Evolutionary conservation across 2,797 vertebrate species (phyloP).

Genomic region (Salmo trutta): DNA sequence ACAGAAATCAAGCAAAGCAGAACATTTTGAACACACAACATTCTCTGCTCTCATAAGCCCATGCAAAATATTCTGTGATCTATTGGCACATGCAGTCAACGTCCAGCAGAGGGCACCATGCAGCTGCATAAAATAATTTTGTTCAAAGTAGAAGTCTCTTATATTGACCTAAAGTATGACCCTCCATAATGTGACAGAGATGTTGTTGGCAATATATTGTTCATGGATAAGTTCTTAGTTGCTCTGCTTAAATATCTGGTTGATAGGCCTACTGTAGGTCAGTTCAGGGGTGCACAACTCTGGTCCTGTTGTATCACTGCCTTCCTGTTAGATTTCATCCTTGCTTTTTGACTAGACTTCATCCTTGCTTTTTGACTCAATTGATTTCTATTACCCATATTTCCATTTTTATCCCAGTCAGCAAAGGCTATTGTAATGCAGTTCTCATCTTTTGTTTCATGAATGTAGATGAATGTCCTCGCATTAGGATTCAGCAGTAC

Average conservation of each 20-base stretch:
- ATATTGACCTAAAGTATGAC: background rate
- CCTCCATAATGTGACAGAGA: too few species aligned
- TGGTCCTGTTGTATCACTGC: too few species aligned
- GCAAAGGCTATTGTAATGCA: slow-evolving; percentile 13
- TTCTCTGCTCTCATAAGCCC: background rate
- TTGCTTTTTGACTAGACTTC: too few species aligned
- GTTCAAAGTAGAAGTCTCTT: background rate
- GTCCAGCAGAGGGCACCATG: background rate
- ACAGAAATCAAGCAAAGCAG: too few species aligned
- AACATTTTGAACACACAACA: too few species aligned
- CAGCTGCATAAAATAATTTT: background rate
- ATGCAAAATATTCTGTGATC: background rate
- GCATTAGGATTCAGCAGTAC: slow-evolving; percentile 40
- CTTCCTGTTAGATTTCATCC: background rate
- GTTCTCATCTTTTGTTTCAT: slow-evolving; percentile 27
- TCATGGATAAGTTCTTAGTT: too few species aligned
- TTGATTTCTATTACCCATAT: background rate
- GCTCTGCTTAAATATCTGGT: background rate
- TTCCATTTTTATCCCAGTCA: background rate
- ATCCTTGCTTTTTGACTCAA: background rate
- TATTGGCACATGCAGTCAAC: background rate
- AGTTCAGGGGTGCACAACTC: background rate
- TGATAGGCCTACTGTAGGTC: background rate
- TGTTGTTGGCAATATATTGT: too few species aligned
- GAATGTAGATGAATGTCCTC: slow-evolving; percentile 30